Evolutionary conservation across 2,113 vertebrate genomes (phyloP), one percentile per base, ranked within the genome.

Genomic region (Hippopotamus amphibius): DNA sequence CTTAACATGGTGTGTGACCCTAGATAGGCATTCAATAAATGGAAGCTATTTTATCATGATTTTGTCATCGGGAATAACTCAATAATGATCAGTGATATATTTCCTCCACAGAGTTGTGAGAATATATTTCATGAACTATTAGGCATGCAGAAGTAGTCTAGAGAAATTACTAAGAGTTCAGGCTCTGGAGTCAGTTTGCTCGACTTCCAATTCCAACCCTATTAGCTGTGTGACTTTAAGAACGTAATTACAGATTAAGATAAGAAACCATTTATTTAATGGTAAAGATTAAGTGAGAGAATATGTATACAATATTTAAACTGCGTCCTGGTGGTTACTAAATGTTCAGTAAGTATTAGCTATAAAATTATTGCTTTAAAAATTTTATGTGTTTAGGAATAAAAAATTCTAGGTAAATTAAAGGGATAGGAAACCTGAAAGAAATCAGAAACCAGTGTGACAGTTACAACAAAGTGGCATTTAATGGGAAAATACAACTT

Each of bases 21-120:
- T 57, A 50, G 8, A 11, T 61, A 95, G 33, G 4, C 28, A 50
- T 76, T 93, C 30, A 55, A 57, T 71, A 94, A 87, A 30, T 57
- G 43, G 12, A 37, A 69, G 15, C 28, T 37, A 43, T 88, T 84
- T 81, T 53, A 72, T 94, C 63, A 88, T 71, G 90, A 89, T 59
- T 95, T 63, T 93, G 1, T 82, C 77, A 88, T 83, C 24, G 87
- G 55, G 19, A 87, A 82, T 46, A 88, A 94, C 77, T 90, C 37
- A 57, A 19, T 68, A 88, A 86, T 33, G 66, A 55, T 66, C 57
- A 55, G 19, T 74, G 24, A 66, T 21, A n/a, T 10, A 37, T n/a
- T 88, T 48, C 26, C 7, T 30, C 33, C 9, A 28, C 50, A 87
- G n/a, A 88, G 21, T 19, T 74, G 37, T 55, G 26, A 55, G 30